These are phyloP conservation scores for Megalopta genalis DNA, from an alignment of 1,140 invertebrate genomes.

Conservation along the genomic window DNA sequence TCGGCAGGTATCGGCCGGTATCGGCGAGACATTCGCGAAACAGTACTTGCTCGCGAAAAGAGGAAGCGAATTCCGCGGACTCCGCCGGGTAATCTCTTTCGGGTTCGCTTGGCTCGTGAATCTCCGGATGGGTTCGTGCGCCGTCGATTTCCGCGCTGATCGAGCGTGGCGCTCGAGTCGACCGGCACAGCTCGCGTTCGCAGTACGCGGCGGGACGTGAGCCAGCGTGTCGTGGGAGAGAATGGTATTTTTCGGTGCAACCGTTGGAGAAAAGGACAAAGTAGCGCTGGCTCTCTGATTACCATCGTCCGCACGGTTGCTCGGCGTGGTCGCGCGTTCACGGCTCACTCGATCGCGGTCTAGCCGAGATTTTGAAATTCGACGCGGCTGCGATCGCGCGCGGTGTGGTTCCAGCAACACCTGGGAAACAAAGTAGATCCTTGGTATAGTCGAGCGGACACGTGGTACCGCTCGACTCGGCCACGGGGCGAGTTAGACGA, in stretches of 20 bases:
- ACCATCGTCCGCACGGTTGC: neutral
- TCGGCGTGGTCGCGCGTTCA: neutral
- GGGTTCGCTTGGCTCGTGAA: slow-evolving; percentile 33
- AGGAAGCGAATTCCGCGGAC: slow-evolving; percentile 20
- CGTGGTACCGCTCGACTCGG: slow-evolving; percentile 31
- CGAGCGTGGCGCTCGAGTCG: slow-evolving; percentile 59
- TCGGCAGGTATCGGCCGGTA: too few relatives aligned
- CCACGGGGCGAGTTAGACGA: neutral
- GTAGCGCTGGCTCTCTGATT: slow-evolving; percentile 5
- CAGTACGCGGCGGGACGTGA: slow-evolving; percentile 69
- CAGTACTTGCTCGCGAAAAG: neutral
- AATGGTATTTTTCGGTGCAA: slow-evolving; percentile 46
- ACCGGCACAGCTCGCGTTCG: slow-evolving; percentile 51
- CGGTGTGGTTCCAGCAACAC: slow-evolving; percentile 5
- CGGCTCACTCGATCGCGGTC: neutral
- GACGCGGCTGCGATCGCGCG: neutral
- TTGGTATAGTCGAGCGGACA: slow-evolving; percentile 10
- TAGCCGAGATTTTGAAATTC: neutral
- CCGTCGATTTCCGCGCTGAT: slow-evolving; percentile 45
- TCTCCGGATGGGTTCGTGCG: slow-evolving; percentile 47
- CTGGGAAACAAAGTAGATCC: too few relatives aligned
- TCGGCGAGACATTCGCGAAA: neutral
- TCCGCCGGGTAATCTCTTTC: slow-evolving; percentile 17
- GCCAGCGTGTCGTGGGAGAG: slow-evolving; percentile 53
- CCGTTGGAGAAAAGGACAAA: slow-evolving; percentile 8